Base-by-base conservation (phyloP, 2,888 invertebrate genomes). In the Eupithecia dodoneata region DNA sequence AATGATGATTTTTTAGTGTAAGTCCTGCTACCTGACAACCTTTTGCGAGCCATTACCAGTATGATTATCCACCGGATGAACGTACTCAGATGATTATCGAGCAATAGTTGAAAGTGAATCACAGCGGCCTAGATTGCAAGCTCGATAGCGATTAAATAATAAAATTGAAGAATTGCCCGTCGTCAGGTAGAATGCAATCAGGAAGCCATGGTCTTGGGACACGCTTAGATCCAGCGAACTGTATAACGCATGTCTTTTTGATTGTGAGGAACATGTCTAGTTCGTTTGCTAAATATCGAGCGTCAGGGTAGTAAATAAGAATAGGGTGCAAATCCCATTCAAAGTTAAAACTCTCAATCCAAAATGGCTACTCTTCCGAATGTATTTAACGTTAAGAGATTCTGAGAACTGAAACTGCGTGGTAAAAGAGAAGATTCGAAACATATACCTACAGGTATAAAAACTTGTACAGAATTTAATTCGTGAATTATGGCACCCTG, bases 111-210 rank as follows among this genome's bases (percentile, higher is more conserved):
- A 74, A 41, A 52, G 63, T 81, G 81, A 76, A 81, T 84, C 85
- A 87, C 87, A 86, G 79, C 84, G 84, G 79, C 81, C 81, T 76
- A 81, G 75, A 81, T 80, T 83, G 81, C 76, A 83, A 79, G 85
- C 76, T 86, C 83, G 85, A 81, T 86, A 84, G 79, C 85, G 85
- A 86, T 87, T 87, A 87, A 89, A 89, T 89, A 87, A 88, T 85
- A 83, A 85, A 85, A 85, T 82, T 81, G 82, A 84, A 84, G 83
- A 84, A 79, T 47, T 70, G 45, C 45, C 30, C 45, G 69, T 9
- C 15, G 67, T 67, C n/a, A n/a, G 44, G 65, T 66, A 42, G 15
- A 67, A 42, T 67, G 41, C 44, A 45, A 67, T 67, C 44, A 18
- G 59, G 59, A 18, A 59, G 18, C 6, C 7, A 59, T 18, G 18